Conservation (phyloP, 2,113 vertebrate species). For the Tyto alba region DNA sequence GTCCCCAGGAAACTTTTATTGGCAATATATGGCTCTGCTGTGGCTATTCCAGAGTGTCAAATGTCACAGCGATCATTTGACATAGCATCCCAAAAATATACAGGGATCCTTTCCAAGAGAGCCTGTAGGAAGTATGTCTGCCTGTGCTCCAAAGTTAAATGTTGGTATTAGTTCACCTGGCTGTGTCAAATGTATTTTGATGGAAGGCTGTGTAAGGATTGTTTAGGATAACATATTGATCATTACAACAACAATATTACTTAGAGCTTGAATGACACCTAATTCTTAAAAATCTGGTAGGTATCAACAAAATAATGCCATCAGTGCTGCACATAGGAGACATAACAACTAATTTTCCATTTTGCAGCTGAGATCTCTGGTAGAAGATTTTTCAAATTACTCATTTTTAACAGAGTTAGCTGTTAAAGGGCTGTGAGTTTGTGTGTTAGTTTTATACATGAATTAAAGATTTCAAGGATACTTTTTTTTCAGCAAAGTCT, state of each 20-base stretch:
- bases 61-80: conserved; percentile 47
- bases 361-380: not conserved
- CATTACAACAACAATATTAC: not conserved
- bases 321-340: not conserved
- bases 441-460: not conserved
- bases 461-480: not conserved
- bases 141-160: not conserved
- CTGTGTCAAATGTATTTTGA: not conserved
- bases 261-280: not conserved
- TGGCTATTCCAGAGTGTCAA: conserved; percentile 2
- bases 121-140: not conserved
- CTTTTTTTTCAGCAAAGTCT: not conserved
- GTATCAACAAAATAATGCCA: not conserved
- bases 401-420: not conserved
- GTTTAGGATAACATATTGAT: not conserved
- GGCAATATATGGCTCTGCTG: not conserved
- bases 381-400: not conserved
- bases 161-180: not conserved
- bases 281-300: not conserved
- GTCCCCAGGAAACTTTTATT: not conserved
- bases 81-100: conserved; percentile 57
- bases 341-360: not conserved
- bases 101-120: conserved; percentile 16
- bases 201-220: not conserved
- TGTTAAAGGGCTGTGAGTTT: not conserved